Evolutionary conservation across 2,797 vertebrate genomes (phyloP), one percentile per base, ranked within the genome.

Genomic region (Craterocephalus amniculus): DNA sequence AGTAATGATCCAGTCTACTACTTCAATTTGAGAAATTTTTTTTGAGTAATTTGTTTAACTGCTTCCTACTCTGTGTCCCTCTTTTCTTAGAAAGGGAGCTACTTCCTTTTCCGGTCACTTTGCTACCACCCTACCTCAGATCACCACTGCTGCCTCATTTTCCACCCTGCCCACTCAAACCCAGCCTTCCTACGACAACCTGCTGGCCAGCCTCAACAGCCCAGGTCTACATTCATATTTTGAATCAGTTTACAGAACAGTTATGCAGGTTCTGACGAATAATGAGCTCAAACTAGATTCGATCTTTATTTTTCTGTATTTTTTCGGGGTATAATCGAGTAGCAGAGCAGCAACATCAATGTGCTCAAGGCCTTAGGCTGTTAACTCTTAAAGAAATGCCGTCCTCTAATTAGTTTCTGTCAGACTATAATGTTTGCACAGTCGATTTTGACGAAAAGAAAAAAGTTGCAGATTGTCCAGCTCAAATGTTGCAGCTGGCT

Each of bases 181-280:
- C 2, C 73, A 87, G 7, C 78, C 90, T 34, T 86, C 89, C 55
- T 92, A 89, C 83, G 86, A 76, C 73, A 83, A 80, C 32, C 78
- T 94, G 63, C 74, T 93, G 69, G 64, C 83, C 36, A 89, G 68
- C 82, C 72, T 90, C 73, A 89, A 66, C 79, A 93, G 90, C 74
- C 92, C 92, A 81, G 79, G 91, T 91, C 24, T 51, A 52, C 57
- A 12, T 35, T 7, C 2, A 67, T 27, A 59, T 29, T 24, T 7
- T 52, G 4, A 52, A 52, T 13, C 11, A 14, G 13, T 26, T 52
- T 27, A 27, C 4, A 49, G 20, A 52, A 26, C 10, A 52, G 9
- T 26, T 24, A 22, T 5, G 1, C 22, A 26, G 4, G 8, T 4
- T 52, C 2, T 35, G 31, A 12, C n/a, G 5, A 58, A 27, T 67